Base-by-base conservation (phyloP, 1,140 invertebrate genomes). In the Scaptomyza graminum region DNA sequence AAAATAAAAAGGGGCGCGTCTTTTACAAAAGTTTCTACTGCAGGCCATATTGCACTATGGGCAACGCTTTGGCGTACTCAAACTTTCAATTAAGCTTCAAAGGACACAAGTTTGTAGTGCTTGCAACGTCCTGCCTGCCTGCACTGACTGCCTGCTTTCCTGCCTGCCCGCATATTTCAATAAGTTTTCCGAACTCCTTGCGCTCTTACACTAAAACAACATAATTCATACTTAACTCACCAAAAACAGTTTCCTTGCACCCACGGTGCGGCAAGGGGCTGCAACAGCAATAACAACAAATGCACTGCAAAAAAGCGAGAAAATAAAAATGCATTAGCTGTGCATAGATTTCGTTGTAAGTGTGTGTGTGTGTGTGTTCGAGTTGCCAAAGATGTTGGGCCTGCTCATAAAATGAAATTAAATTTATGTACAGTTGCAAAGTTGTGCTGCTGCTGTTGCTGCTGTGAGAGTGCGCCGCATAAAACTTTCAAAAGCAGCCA, bases 181-280 rank as follows among this genome's bases (percentile, higher is more conserved):
- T 87, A 87, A 87, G 79, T 88, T 87, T 85, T 87, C 78, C 78
- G 87, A 82, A 34, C 31, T 34, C 78, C 82, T 78, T 75, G 62
- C 31, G 47, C 62, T 56, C 63, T 44, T 28, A 59, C 61, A 74
- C 72, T 83, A 79, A 79, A 83, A 88, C 79, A 88, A 83, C 83
- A 88, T 88, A 88, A 88, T 88, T 88, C 83, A 88, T 88, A 88
- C 83, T 88, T 88, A 88, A 88, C 83, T 88, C 73, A 88, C 83
- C 83, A 59, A 87, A 88, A 88, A 52, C 52, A 60, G 55, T 25
- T 34, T 34, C 31, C 8, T 28, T 5, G 28, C 28, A 28, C 28
- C 28, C 5, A 49, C 56, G 18, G 18, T 22, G 18, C 18, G 62
- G 47, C 50, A 76, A 31, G 78, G 69, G 55, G 78, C 47, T 43